These are phyloP conservation scores for Carettochelys insculpta DNA, from an alignment of 2,113 vertebrate genomes.

Conservation along the genomic window DNA sequence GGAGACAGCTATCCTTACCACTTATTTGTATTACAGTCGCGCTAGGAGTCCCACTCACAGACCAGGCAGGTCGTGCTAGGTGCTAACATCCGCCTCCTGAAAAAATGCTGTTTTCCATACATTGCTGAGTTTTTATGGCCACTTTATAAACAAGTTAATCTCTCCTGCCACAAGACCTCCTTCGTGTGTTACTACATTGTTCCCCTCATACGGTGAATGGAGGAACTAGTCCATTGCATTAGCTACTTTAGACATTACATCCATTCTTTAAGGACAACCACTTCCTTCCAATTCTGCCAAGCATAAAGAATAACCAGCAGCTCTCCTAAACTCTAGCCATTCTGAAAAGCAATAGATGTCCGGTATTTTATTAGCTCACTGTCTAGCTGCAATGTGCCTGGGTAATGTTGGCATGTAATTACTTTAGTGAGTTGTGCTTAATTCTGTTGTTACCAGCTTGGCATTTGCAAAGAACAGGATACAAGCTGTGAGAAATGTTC, in stretches of 20 bases:
- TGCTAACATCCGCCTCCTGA: neutral
- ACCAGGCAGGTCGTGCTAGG: too few species aligned
- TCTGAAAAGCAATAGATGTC: neutral
- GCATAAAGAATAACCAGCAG: rapidly evolving
- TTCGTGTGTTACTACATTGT: neutral
- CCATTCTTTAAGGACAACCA: neutral
- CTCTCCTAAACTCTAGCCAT: rapidly evolving
- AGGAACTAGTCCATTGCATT: neutral
- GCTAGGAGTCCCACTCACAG: neutral
- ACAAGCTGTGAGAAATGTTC: neutral
- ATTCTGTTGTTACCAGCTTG: neutral
- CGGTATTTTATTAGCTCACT: neutral
- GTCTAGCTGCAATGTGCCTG: neutral
- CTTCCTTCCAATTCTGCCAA: neutral
- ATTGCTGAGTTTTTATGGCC: neutral
- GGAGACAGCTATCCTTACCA: neutral
- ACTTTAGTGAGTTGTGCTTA: neutral
- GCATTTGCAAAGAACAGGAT: neutral
- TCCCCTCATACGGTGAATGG: neutral
- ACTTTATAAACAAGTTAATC: neutral
- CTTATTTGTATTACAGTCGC: neutral
- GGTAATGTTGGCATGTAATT: neutral
- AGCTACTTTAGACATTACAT: rapidly evolving
- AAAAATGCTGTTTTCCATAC: neutral
- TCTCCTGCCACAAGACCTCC: neutral